phyloP scores from a whole-genome alignment of 2,797 vertebrate species.

The Rhincodon typus region DNA sequence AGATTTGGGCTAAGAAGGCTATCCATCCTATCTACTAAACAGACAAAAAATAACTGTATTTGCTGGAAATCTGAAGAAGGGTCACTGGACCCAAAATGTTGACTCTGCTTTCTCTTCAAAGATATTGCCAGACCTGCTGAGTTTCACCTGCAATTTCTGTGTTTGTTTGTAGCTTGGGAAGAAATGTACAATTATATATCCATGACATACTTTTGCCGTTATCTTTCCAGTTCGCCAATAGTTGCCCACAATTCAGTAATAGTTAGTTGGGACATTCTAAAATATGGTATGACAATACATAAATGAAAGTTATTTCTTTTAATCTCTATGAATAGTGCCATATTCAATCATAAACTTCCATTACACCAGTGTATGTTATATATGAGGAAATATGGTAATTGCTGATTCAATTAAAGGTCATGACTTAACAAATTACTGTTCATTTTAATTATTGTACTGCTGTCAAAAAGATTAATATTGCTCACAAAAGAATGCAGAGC shows the following conservation, averaged over 20 bases:
- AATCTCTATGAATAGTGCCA: neutral
- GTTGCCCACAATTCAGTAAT: neutral
- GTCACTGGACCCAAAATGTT: no score
- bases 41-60: no score
- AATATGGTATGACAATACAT: neutral
- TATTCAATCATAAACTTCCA: neutral
- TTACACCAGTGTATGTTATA: neutral
- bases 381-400: slow-evolving; percentile 23
- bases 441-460: slow-evolving; percentile 14
- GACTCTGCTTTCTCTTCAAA: no score
- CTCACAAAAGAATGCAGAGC: neutral
- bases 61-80: no score
- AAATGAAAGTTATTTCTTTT: neutral
- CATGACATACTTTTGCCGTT: neutral
- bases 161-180: neutral
- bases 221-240: neutral
- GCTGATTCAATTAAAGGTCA: slow-evolving; percentile 1
- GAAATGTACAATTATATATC: neutral
- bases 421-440: slow-evolving; percentile 1
- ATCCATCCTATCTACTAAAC: neutral
- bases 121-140: no score
- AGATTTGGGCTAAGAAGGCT: neutral
- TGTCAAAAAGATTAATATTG: slow-evolving; percentile 21
- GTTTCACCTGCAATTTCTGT: no score
- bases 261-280: neutral